These are phyloP conservation scores for Holocentrus rufus DNA, from an alignment of 2,797 vertebrate genomes.

Conservation along the genomic window DNA sequence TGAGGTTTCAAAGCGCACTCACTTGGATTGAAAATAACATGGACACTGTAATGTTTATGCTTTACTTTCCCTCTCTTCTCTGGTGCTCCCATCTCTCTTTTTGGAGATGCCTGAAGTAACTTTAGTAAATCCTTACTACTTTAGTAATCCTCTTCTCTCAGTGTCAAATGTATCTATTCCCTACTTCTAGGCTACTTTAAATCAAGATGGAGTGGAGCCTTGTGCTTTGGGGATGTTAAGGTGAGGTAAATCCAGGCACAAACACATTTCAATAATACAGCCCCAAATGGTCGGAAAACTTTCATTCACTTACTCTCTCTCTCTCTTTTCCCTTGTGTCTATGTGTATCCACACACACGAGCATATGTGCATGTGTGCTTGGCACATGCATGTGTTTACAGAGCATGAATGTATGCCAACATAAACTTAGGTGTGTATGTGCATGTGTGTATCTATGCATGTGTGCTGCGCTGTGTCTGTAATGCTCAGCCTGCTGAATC, in stretches of 20 bases:
- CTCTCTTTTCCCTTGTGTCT: conserved; percentile 11
- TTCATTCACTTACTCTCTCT: background rate
- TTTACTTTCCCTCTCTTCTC: background rate
- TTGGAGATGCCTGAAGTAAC: conserved; percentile 24
- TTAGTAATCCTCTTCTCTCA: conserved; percentile 39
- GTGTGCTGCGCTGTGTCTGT: conserved; percentile 32
- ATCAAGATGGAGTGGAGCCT: conserved; percentile 36
- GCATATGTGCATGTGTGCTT: conserved; percentile 1
- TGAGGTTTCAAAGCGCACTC: conserved; percentile 36
- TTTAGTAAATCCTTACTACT: background rate
- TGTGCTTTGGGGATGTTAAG: conserved; percentile 28
- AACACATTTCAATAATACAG: conserved; percentile 46
- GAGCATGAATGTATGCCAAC: conserved; percentile 19
- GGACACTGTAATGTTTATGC: conserved; percentile 12
- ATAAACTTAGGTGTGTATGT: conserved; percentile 35
- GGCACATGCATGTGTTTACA: conserved; percentile 25
- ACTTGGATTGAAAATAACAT: conserved; percentile 42
- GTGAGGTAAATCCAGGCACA: conserved; percentile 33
- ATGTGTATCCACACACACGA: conserved; percentile 20
- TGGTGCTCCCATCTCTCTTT: conserved; percentile 35
- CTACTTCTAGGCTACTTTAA: conserved; percentile 34
- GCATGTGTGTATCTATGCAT: conserved; percentile 22
- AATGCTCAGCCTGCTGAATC: conserved; percentile 59
- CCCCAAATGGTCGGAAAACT: background rate
- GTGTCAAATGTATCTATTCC: conserved; percentile 29